phyloP scores from a whole-genome alignment of 2,797 vertebrate genomes.

The Channa striata region DNA sequence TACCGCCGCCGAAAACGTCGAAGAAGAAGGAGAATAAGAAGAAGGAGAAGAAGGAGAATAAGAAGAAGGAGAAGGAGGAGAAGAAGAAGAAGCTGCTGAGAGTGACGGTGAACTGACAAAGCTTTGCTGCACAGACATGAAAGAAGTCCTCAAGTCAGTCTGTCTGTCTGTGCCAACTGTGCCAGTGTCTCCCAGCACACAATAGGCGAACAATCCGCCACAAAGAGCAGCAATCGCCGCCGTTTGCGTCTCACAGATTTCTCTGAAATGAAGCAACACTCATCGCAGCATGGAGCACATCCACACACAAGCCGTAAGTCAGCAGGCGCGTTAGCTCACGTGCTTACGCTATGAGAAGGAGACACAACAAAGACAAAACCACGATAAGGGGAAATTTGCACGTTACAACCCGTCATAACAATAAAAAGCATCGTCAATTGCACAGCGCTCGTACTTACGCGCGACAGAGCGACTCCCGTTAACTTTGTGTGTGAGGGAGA shows the following conservation, averaged over 20 bases:
- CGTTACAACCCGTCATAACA: no score
- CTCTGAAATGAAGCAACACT: background rate
- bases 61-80: background rate
- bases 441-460: background rate
- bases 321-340: background rate
- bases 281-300: background rate
- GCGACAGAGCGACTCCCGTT: background rate
- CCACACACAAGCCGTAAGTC: background rate
- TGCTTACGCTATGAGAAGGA: slow-evolving; percentile 9
- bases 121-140: background rate
- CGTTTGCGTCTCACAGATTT: background rate
- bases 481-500: background rate
- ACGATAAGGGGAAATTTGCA: background rate
- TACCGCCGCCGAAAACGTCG: background rate
- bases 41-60: slow-evolving; percentile 5
- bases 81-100: background rate
- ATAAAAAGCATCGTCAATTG: no score
- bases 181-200: slow-evolving; percentile 59
- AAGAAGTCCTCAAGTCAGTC: background rate
- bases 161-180: slow-evolving; percentile 48
- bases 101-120: background rate
- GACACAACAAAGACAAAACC: background rate
- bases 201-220: slow-evolving; percentile 48
- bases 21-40: slow-evolving; percentile 7
- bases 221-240: background rate